phyloP scores from a whole-genome alignment of 2,113 vertebrate species.

The Cynopterus brachyotis region DNA sequence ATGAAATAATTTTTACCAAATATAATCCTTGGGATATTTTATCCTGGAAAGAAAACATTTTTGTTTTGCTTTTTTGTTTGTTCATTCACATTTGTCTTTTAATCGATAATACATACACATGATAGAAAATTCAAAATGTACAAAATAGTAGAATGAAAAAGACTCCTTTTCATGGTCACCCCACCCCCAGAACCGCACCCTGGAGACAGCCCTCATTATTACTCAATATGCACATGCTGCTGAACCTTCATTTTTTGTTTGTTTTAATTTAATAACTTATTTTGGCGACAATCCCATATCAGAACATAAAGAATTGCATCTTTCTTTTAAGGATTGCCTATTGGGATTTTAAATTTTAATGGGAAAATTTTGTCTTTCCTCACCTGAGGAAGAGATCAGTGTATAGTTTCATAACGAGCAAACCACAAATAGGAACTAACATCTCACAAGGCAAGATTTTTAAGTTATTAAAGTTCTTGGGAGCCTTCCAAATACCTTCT shows the following conservation, averaged over 20 bases:
- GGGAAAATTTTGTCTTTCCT: slow-evolving; percentile 27
- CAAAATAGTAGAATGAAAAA: neutral
- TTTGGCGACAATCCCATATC: neutral
- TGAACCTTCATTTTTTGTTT: neutral
- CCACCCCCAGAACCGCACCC: neutral
- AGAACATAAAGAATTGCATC: neutral
- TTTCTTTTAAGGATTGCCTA: neutral
- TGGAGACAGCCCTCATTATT: neutral
- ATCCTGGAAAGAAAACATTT: neutral
- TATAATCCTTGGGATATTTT: neutral
- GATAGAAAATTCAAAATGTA: slow-evolving; percentile 18
- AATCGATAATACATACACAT: neutral
- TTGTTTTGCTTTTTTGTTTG: slow-evolving; percentile 7
- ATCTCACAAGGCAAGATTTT: neutral
- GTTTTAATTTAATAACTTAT: slow-evolving; percentile 22
- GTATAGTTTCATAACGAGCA: neutral
- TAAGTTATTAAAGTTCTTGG: slow-evolving; percentile 23
- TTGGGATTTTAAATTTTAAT: slow-evolving; percentile 21
- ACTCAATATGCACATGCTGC: neutral
- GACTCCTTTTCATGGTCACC: neutral
- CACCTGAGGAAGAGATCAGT: neutral
- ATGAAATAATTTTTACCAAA: slow-evolving; percentile 11
- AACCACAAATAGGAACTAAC: neutral
- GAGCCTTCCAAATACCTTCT: neutral
- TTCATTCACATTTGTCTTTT: slow-evolving; percentile 27